Conservation (phyloP, 2,888 invertebrate species). For the Toxonevra muliebris region DNA sequence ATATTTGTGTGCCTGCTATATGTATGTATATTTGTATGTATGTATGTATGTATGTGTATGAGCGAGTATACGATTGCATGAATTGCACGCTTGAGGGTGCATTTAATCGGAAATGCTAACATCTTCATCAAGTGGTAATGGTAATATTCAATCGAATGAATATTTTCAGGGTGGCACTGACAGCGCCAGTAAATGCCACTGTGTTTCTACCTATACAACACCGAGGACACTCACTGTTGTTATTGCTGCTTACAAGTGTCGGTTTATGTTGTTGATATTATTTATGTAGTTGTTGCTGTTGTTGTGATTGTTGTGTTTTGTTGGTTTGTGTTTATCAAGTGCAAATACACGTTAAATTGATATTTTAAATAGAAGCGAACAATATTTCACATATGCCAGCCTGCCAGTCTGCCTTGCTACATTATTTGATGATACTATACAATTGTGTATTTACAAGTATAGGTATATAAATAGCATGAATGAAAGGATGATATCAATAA, state of each 20-base stretch:
- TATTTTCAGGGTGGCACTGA: slow-evolving; percentile 31
- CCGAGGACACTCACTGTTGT: neutral
- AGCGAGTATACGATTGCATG: slow-evolving; percentile 19
- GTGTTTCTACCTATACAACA: neutral
- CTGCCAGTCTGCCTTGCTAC: too few relatives aligned
- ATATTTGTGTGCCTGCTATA: too few relatives aligned
- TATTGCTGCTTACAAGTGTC: slow-evolving; percentile 1
- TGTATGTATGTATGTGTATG: slow-evolving; percentile 16
- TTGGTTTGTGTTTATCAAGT: slow-evolving; percentile 22
- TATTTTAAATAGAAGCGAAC: slow-evolving; percentile 26
- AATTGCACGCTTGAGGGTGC: slow-evolving; percentile 39
- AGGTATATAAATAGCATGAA: too few relatives aligned
- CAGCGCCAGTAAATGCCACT: slow-evolving; percentile 28
- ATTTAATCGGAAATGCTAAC: slow-evolving; percentile 52
- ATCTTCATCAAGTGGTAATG: slow-evolving; percentile 51
- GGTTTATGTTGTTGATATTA: slow-evolving; percentile 2
- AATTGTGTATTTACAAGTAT: too few relatives aligned
- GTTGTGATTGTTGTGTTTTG: slow-evolving; percentile 18
- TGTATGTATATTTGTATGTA: slow-evolving; percentile 20
- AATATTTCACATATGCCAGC: neutral
- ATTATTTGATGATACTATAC: too few relatives aligned
- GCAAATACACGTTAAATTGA: slow-evolving; percentile 36
- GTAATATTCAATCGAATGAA: slow-evolving; percentile 16
- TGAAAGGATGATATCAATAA: too few relatives aligned
- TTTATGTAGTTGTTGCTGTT: neutral